Percentiles rank a stretch among this genome's conserved stretches.
phyloP scores from a whole-genome alignment of 2,797 vertebrate genomes.

The Hirundo rustica region DNA sequence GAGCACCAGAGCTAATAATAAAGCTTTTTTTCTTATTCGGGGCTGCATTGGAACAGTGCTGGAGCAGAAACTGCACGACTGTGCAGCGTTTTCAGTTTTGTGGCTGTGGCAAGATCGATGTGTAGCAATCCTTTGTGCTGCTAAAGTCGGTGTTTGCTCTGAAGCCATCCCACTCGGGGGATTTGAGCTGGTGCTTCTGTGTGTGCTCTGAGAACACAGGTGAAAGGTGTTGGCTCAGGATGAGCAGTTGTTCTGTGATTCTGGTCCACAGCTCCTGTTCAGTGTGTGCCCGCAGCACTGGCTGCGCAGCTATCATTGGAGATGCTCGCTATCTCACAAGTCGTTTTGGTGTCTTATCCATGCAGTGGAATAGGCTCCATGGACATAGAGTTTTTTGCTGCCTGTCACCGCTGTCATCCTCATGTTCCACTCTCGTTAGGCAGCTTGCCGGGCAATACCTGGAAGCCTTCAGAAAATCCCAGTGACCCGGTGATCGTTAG shows the following conservation, averaged over 20 bases:
- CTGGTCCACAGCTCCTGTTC: neutral
- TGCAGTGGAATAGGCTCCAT: rapidly evolving
- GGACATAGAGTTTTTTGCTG: rapidly evolving
- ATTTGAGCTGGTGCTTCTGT: neutral
- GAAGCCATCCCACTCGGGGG: rapidly evolving
- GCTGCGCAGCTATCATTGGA: rapidly evolving
- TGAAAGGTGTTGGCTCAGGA: neutral
- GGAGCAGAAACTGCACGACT: rapidly evolving
- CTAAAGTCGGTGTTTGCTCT: neutral
- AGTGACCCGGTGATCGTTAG: neutral
- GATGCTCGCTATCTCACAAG: rapidly evolving
- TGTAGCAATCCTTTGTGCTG: rapidly evolving
- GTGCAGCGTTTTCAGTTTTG: rapidly evolving
- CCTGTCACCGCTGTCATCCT: neutral
- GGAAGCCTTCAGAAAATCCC: conserved; percentile 46
- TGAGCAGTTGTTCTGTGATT: neutral
- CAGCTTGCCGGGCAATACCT: neutral
- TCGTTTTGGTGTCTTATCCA: rapidly evolving
- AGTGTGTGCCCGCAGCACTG: rapidly evolving
- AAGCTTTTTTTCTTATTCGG: neutral
- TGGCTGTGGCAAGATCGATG: neutral
- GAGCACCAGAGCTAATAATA: neutral
- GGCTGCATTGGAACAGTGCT: neutral
- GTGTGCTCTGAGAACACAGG: rapidly evolving
- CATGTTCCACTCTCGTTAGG: neutral